A percentile compares a stretch with the other conserved stretches of the same genome.
phyloP scores from a whole-genome alignment of 2,888 invertebrate genomes.

The Hipparchia semele region DNA sequence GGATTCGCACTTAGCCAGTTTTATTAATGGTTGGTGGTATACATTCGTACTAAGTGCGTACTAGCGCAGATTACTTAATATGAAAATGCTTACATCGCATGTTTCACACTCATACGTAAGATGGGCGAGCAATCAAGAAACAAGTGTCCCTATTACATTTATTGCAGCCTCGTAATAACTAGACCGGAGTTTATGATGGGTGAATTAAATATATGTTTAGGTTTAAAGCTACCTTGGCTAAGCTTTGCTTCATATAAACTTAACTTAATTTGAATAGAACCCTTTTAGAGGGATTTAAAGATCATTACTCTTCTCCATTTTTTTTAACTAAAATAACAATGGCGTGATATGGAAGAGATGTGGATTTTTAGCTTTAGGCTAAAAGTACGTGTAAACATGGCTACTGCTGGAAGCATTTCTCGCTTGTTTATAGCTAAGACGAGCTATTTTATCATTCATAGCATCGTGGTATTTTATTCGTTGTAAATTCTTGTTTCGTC shows the following conservation, averaged over 20 bases:
- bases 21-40: background rate
- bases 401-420: background rate
- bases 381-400: background rate
- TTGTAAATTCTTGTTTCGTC: constrained; percentile 29
- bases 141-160: constrained; percentile 28
- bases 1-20: too few species aligned
- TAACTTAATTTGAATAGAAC: too few species aligned
- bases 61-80: constrained; percentile 10
- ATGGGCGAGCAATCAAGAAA: constrained; percentile 20
- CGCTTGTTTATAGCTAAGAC: constrained; percentile 12
- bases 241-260: too few species aligned
- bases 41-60: background rate
- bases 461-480: constrained; percentile 28
- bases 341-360: too few species aligned
- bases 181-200: constrained; percentile 14
- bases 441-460: constrained; percentile 30
- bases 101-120: constrained; percentile 23
- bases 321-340: too few species aligned
- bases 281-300: too few species aligned
- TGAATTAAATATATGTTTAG: constrained; percentile 2
- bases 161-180: constrained; percentile 20
- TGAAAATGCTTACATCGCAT: constrained; percentile 22
- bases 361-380: too few species aligned
- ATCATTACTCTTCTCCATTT: too few species aligned
- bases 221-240: background rate